Base-by-base conservation (phyloP, 2,797 vertebrate species). In the Falco concolor region DNA sequence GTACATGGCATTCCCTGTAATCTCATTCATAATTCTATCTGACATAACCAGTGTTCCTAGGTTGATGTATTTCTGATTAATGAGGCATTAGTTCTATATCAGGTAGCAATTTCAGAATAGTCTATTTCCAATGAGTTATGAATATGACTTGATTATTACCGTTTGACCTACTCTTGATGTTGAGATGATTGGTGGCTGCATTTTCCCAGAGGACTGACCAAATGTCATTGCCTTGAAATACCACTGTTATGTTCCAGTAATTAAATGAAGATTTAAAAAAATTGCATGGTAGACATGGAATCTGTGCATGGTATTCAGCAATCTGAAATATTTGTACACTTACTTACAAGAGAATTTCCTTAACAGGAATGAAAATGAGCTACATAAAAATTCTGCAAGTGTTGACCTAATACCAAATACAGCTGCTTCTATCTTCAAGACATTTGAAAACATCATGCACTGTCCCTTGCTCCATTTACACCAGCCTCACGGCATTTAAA, bases 31-130 rank as follows among this genome's bases (percentile, higher is more conserved):
- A 80, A 93, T 91, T 88, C 59, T 59, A 75, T 67, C 57, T 72
- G 87, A 81, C 75, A 83, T 19, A 54, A 72, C 80, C 79, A 24
- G 59, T 36, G 77, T 84, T 75, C 83, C 40, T 49, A n/a, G 34
- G 60, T 22, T 95, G 94, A 68, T 81, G 90, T 59, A 57, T 72
- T 94, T 92, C 76, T 89, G 90, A 96, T 96, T 91, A 96, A 95
- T 85, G 93, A 96, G 92, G 40, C 69, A 90, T 96, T 97, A 94
- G 65, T 92, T 96, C 92, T 89, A 24, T 94, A 95, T 91, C 89
- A 96, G 90, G 88, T 83, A 93, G 84, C 86, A 93, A 93, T 97
- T 95, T 94, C 20, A 49, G 92, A 94, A 89, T 28, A 94, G 80
- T 72, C 84, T 81, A 47, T 82, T 93, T 74, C 84, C 74, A 86